A percentile compares a stretch with the other conserved stretches of the same genome.
phyloP scores from a whole-genome alignment of 1,140 invertebrate species.

The Penaeus chinensis region DNA sequence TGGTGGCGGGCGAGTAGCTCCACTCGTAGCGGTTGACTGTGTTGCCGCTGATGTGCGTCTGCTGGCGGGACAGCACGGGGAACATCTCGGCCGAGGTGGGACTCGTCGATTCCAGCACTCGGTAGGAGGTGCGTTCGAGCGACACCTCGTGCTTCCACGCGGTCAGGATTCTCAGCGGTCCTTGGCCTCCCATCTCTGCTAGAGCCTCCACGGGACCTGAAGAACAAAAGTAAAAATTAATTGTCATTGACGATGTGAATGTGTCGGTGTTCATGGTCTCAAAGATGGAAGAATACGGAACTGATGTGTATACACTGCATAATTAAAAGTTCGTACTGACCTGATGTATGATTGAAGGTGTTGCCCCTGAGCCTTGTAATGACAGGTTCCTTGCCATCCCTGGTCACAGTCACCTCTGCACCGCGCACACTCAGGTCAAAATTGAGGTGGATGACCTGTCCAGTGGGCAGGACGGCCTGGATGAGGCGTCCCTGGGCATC shows the following conservation, averaged over 20 bases:
- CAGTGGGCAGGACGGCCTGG: slow-evolving; percentile 91
- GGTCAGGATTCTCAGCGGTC: slow-evolving; percentile 81
- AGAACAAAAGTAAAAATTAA: slow-evolving; percentile 64
- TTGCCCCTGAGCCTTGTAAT: slow-evolving; percentile 89
- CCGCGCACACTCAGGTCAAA: slow-evolving; percentile 90
- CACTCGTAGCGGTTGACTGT: slow-evolving; percentile 94
- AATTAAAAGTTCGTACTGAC: slow-evolving; percentile 22
- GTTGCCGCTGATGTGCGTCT: slow-evolving; percentile 87
- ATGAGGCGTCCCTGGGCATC: slow-evolving; percentile 93
- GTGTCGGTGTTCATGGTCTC: too few relatives aligned
- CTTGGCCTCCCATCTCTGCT: slow-evolving; percentile 83
- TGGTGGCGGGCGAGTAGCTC: slow-evolving; percentile 81
- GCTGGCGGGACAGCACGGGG: slow-evolving; percentile 89
- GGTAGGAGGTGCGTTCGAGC: slow-evolving; percentile 84
- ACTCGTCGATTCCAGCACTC: slow-evolving; percentile 80
- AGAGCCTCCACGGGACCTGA: slow-evolving; percentile 81
- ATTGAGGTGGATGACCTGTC: slow-evolving; percentile 84
- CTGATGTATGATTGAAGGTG: slow-evolving; percentile 74
- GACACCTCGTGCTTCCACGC: slow-evolving; percentile 72
- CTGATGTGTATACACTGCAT: neutral
- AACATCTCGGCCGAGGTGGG: slow-evolving; percentile 85
- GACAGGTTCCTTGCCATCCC: slow-evolving; percentile 84
- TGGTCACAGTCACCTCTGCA: slow-evolving; percentile 85
- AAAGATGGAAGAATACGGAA: neutral
- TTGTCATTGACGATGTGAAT: neutral